Evolutionary conservation across 2,888 invertebrate species (phyloP).

Genomic region (Leucozona laternaria): DNA sequence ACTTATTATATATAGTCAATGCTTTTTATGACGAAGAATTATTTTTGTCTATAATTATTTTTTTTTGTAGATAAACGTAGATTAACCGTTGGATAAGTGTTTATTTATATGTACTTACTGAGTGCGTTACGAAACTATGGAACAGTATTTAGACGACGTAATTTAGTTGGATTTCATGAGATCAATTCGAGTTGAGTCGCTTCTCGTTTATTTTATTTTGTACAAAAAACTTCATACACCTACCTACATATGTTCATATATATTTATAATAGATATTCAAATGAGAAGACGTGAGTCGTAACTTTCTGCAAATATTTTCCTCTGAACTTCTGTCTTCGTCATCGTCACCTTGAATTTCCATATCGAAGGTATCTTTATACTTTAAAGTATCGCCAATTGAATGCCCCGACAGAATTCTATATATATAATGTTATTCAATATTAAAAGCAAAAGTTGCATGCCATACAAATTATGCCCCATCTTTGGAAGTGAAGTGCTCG

Average conservation of each 20-base stretch:
- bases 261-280: background rate
- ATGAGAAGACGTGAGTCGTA: background rate
- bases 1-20: too few relatives aligned
- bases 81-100: too few relatives aligned
- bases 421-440: slow-evolving; percentile 51
- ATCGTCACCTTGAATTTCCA: slow-evolving; percentile 13
- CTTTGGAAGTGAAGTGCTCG: slow-evolving; percentile 55
- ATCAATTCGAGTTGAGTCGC: background rate
- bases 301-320: background rate
- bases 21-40: too few relatives aligned
- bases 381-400: background rate
- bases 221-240: background rate
- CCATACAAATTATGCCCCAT: slow-evolving; percentile 52
- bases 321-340: background rate
- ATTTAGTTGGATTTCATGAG: background rate
- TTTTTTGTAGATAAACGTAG: too few relatives aligned
- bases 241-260: background rate
- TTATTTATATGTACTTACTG: too few relatives aligned
- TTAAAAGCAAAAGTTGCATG: slow-evolving; percentile 32
- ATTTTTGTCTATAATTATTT: too few relatives aligned
- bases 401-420: slow-evolving; percentile 16
- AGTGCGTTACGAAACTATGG: too few relatives aligned
- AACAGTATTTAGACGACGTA: background rate
- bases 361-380: background rate
- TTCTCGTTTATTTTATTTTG: background rate